These are phyloP conservation scores for Apistogramma diplotaenia DNA, from an alignment of 2,113 vertebrate genomes.

Conservation along the genomic window DNA sequence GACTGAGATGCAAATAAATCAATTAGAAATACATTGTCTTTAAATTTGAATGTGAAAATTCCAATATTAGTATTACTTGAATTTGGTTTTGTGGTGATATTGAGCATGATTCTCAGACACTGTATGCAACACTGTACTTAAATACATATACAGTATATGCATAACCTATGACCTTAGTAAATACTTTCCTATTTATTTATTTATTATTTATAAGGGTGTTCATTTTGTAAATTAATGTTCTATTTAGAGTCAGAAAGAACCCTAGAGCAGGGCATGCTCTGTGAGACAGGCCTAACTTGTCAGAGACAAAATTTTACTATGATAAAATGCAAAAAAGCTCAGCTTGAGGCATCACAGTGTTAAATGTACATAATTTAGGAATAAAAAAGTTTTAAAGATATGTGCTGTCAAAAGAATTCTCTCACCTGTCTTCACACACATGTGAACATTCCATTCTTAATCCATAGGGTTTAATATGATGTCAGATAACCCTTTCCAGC, in stretches of 20 bases:
- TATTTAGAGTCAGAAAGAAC: neutral
- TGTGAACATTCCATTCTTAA: too few relatives aligned
- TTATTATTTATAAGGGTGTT: neutral
- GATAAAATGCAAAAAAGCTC: neutral
- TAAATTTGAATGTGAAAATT: neutral
- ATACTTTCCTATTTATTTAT: neutral
- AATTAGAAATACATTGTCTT: neutral
- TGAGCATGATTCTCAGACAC: neutral
- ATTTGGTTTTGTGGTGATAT: neutral
- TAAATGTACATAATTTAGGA: neutral
- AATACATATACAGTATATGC: neutral
- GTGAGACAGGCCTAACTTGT: too few relatives aligned
- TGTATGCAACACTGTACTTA: neutral
- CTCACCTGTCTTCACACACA: too few relatives aligned
- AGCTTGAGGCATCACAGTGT: neutral
- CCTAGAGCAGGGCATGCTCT: neutral
- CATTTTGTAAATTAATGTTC: neutral
- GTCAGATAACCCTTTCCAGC: too few relatives aligned
- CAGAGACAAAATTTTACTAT: too few relatives aligned
- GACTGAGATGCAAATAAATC: neutral
- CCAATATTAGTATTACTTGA: neutral
- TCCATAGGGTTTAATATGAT: too few relatives aligned
- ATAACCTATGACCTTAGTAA: neutral
- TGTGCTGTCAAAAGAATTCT: neutral
- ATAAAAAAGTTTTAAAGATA: neutral